A percentile compares a stretch with the other conserved stretches of the same genome.
Evolutionary conservation across 1,140 invertebrate genomes (phyloP).

Genomic region (Rhopalosiphum maidis): DNA sequence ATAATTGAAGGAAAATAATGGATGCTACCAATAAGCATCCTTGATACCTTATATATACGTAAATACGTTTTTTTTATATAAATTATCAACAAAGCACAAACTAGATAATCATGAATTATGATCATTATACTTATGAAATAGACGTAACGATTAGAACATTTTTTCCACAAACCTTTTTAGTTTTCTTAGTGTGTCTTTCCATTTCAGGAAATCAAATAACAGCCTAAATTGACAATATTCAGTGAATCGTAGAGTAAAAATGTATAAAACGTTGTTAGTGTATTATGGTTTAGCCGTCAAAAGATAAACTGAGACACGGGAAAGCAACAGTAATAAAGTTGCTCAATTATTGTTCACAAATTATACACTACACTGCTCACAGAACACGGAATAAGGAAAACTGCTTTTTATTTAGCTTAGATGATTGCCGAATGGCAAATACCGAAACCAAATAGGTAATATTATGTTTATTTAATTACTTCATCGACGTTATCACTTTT

Average conservation of each 20-base stretch:
- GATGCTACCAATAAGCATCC: too few relatives aligned
- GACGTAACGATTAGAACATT: neutral
- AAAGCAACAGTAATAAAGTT: neutral
- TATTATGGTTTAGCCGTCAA: neutral
- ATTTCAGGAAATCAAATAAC: neutral
- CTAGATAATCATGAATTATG: too few relatives aligned
- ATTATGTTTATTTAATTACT: neutral
- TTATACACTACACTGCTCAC: neutral
- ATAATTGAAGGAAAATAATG: neutral
- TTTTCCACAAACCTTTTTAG: constrained; percentile 32
- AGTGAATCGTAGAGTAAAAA: neutral
- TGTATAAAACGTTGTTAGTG: neutral
- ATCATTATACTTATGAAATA: neutral
- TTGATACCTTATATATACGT: too few relatives aligned
- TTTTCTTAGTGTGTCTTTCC: constrained; percentile 35
- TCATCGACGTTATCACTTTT: neutral
- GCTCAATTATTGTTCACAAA: too few relatives aligned
- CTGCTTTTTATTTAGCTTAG: neutral
- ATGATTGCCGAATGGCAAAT: neutral
- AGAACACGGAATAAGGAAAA: neutral
- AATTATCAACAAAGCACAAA: too few relatives aligned
- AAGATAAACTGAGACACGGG: neutral
- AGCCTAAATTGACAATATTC: neutral
- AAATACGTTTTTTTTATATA: too few relatives aligned
- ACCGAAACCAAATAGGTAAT: neutral